Evolutionary conservation across 1,140 invertebrate species (phyloP).

Genomic region (Nilaparvata lugens): DNA sequence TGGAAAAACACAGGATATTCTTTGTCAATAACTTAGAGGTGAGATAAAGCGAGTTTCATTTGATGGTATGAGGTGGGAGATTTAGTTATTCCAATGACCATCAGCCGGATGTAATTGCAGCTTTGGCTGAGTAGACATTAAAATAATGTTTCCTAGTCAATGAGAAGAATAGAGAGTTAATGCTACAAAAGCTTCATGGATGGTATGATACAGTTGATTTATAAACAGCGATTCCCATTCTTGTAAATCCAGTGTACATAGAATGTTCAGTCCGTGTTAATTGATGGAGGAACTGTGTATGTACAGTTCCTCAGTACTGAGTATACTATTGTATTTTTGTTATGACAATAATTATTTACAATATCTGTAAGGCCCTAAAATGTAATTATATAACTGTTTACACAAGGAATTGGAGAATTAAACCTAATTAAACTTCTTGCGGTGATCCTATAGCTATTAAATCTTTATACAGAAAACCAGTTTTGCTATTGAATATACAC

Average conservation of each 20-base stretch:
- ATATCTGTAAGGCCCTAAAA: constrained; percentile 17
- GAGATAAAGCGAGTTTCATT: too few relatives aligned
- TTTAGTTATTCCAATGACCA: too few relatives aligned
- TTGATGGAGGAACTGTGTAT: constrained; percentile 1
- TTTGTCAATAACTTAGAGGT: too few relatives aligned
- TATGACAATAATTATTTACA: constrained; percentile 2
- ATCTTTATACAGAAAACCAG: constrained; percentile 19
- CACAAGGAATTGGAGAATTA: constrained; percentile 1
- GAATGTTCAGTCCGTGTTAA: background rate
- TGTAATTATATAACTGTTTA: constrained; percentile 3
- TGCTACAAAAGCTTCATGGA: too few relatives aligned
- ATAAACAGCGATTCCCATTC: background rate
- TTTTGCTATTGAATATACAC: constrained; percentile 19
- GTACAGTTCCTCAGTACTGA: background rate
- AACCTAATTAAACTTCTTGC: background rate
- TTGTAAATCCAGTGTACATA: background rate
- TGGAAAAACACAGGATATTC: too few relatives aligned
- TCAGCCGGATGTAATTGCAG: too few relatives aligned
- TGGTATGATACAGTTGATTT: too few relatives aligned
- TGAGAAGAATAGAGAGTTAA: too few relatives aligned
- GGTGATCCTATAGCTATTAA: constrained; percentile 6
- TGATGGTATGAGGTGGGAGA: too few relatives aligned
- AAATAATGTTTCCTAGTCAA: too few relatives aligned
- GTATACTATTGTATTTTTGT: constrained; percentile 5
- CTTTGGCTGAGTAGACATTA: too few relatives aligned